A percentile compares a stretch with the other conserved stretches of the same genome.
These are phyloP conservation scores for Loriculus beryllinus DNA, from an alignment of 2,797 vertebrate genomes.

Conservation along the genomic window DNA sequence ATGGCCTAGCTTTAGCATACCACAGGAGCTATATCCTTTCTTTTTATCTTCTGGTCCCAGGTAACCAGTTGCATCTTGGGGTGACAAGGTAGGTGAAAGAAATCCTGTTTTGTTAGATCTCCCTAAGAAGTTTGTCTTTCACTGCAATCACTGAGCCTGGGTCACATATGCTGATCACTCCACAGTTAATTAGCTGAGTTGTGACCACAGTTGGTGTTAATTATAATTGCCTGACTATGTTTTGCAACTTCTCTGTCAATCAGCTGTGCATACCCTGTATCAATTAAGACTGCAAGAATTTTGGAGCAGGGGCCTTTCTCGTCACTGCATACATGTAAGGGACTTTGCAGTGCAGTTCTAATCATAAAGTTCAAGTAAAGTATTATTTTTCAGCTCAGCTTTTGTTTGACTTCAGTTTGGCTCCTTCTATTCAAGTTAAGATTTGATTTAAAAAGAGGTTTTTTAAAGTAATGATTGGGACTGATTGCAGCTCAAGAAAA, in stretches of 20 bases:
- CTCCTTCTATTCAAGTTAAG: not conserved
- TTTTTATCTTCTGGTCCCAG: not conserved
- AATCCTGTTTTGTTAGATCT: not conserved
- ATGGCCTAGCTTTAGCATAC: not conserved
- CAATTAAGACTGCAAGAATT: constrained; percentile 3
- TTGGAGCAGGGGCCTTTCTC: not conserved
- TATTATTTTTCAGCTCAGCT: not conserved
- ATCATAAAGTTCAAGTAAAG: not conserved
- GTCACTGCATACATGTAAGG: not conserved
- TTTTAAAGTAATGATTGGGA: not conserved
- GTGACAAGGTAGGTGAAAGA: not conserved
- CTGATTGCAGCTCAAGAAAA: not conserved
- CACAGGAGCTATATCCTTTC: not conserved
- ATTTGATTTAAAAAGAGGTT: not conserved
- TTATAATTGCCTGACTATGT: not conserved
- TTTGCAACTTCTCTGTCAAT: not conserved
- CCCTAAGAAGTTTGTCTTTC: not conserved
- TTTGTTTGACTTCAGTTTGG: not conserved
- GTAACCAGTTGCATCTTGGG: not conserved
- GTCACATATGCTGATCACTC: not conserved
- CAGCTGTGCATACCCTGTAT: not conserved
- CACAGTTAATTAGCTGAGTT: not conserved
- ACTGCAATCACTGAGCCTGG: not conserved
- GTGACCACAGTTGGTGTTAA: not conserved
- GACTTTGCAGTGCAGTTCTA: not conserved